Base-by-base conservation (phyloP, 1,140 invertebrate genomes). In the Psilanteris sp. region DNA sequence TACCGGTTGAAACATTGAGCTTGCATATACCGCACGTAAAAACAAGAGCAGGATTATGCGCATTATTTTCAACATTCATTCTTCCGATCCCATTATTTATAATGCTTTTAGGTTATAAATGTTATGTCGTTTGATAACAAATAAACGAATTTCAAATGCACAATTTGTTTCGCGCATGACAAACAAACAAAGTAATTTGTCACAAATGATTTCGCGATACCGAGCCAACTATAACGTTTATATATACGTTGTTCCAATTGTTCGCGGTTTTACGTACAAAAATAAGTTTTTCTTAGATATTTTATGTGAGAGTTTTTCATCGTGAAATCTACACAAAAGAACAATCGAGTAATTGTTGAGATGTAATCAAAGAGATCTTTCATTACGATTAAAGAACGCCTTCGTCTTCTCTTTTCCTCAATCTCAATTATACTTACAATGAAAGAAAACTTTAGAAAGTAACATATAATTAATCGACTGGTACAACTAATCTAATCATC, bases 291-390 rank as follows among this genome's bases (percentile, higher is more conserved):
- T n/a, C 18, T 66, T 44, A 16, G 52, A 59, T 66, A 66, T 44
- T 59, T 66, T 68, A 62, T 52, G 39, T 67, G 44, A 36, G 59
- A 74, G 34, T 72, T 73, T 73, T 74, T 75, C 46, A 46, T 68
- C 48, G 10, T 36, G 46, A 26, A 67, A 34, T 39, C 32, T 44
- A 44, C 37, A 68, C 71, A 67, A 75, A 75, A 66, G 72, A 67
- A 41, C 72, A 70, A 68, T 76, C 57, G 72, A 76, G 57, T 76
- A 76, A 76, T 76, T 76, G 64, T 68, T 64, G 48, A 70, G 64
- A 76, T 68, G 64, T 57, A 76, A 76, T 70, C 72, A 67, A 76
- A 68, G 72, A 68, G 64, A 76, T 76, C 72, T 68, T 76, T 76
- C 72, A 64, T 70, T 70, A 64, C 57, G 57, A 68, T 76, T 67